A percentile compares a stretch with the other conserved stretches of the same genome.
Conservation (phyloP, 2,113 vertebrate species). For the Furnarius figulus region DNA sequence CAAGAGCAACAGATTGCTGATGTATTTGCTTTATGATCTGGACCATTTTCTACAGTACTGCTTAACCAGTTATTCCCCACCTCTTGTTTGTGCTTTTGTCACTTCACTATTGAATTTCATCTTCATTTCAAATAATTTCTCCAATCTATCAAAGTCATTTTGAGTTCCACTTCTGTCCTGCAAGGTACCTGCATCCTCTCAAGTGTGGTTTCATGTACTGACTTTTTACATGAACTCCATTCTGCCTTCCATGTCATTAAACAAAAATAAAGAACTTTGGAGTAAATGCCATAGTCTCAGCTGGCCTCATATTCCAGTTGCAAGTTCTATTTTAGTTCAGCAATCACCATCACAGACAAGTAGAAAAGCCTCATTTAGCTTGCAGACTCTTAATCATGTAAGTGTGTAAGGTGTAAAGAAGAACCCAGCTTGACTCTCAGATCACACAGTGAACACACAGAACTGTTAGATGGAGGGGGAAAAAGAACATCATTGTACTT, state of each 20-base stretch:
- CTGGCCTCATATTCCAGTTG: neutral
- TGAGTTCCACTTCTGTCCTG: neutral
- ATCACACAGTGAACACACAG: constrained; percentile 14
- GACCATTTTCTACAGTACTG: neutral
- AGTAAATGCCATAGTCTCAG: neutral
- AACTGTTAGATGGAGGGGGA: neutral
- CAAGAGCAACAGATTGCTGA: neutral
- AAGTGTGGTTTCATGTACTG: neutral
- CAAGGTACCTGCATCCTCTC: neutral
- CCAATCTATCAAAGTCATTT: neutral
- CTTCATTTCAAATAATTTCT: neutral
- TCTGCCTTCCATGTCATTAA: constrained; percentile 16
- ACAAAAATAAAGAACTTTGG: constrained; percentile 21
- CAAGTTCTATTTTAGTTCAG: constrained; percentile 8
- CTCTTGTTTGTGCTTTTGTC: neutral
- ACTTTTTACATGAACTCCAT: neutral
- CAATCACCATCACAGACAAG: neutral
- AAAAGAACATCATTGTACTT: constrained; percentile 38
- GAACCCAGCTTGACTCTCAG: constrained; percentile 40
- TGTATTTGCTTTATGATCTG: neutral
- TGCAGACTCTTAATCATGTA: constrained; percentile 3
- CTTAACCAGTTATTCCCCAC: neutral
- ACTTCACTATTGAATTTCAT: neutral
- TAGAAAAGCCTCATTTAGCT: neutral
- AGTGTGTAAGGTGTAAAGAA: constrained; percentile 39